Percentiles rank a stretch among this genome's conserved stretches.
These are phyloP conservation scores for Meandrusa payeni DNA, from an alignment of 2,888 invertebrate genomes.

Conservation along the genomic window DNA sequence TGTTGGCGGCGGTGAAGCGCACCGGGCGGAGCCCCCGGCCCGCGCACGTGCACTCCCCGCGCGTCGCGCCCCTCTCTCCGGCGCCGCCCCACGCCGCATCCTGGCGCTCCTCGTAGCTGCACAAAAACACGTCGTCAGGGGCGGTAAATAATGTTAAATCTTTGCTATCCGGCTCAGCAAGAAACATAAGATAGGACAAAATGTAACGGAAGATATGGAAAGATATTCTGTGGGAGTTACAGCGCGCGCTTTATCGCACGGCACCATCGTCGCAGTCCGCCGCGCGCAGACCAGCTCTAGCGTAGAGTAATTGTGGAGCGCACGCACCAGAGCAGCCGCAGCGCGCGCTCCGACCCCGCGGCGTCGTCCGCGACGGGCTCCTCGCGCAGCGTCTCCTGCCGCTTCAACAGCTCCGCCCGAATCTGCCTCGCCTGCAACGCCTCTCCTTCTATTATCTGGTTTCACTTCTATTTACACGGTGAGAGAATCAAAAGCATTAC, in stretches of 20 bases:
- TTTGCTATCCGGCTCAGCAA: no score
- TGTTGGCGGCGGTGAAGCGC: slow-evolving; percentile 57
- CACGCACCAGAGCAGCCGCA: slow-evolving; percentile 65
- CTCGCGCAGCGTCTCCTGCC: slow-evolving; percentile 89
- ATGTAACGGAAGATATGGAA: no score
- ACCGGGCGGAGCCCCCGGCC: slow-evolving; percentile 47
- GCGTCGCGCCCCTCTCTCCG: slow-evolving; percentile 59
- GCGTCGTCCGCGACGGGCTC: slow-evolving; percentile 74
- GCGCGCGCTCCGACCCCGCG: slow-evolving; percentile 53
- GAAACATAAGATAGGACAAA: no score
- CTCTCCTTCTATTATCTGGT: no score
- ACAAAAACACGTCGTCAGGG: not conserved
- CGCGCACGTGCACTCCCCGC: slow-evolving; percentile 52
- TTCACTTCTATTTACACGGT: no score
- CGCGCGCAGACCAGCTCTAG: no score
- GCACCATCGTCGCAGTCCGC: no score
- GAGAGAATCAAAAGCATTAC: not conserved
- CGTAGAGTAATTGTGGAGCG: no score
- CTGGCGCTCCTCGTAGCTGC: slow-evolving; percentile 87
- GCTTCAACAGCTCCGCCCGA: slow-evolving; percentile 87
- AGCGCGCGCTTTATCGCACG: no score
- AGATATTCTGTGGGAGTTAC: no score
- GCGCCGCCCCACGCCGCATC: slow-evolving; percentile 77
- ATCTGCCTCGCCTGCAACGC: slow-evolving; percentile 83
- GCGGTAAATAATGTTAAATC: not conserved